phyloP scores from a whole-genome alignment of 2,113 vertebrate species.

The Semnornis frantzii region DNA sequence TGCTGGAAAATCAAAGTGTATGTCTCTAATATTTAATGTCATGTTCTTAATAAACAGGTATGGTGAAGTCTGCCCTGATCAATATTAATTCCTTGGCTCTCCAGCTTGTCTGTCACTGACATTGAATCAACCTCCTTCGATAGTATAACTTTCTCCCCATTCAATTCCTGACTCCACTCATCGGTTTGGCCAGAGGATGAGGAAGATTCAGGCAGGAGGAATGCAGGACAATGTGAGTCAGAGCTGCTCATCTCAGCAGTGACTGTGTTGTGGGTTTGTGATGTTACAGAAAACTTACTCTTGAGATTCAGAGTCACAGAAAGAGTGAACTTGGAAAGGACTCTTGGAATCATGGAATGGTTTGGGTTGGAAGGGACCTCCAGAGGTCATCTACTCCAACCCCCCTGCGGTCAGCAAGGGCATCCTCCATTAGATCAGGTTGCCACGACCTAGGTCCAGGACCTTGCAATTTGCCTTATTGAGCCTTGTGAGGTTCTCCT shows the following conservation, averaged over 20 bases:
- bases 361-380: too few species aligned
- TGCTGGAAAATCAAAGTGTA: constrained; percentile 52
- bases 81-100: constrained; percentile 31
- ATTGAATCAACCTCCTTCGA: not conserved
- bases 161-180: not conserved
- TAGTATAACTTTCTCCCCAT: not conserved
- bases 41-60: constrained; percentile 17
- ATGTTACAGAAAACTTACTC: not conserved
- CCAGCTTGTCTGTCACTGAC: constrained; percentile 5
- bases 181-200: not conserved
- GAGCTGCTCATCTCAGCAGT: not conserved
- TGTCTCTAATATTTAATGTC: constrained; percentile 40
- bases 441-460: too few species aligned
- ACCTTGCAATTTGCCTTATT: too few species aligned
- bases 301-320: not conserved
- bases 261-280: not conserved
- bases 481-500: too few species aligned
- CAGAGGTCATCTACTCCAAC: too few species aligned
- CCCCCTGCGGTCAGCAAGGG: too few species aligned
- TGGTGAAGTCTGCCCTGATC: constrained; percentile 41
- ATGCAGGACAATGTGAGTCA: not conserved
- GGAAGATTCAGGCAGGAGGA: not conserved
- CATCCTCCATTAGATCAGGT: too few species aligned
- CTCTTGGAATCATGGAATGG: not conserved
- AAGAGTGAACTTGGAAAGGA: not conserved